Evolutionary conservation across 2,797 vertebrate genomes (phyloP), one percentile per base, ranked within the genome.

Genomic region (Pteropus rufus): DNA sequence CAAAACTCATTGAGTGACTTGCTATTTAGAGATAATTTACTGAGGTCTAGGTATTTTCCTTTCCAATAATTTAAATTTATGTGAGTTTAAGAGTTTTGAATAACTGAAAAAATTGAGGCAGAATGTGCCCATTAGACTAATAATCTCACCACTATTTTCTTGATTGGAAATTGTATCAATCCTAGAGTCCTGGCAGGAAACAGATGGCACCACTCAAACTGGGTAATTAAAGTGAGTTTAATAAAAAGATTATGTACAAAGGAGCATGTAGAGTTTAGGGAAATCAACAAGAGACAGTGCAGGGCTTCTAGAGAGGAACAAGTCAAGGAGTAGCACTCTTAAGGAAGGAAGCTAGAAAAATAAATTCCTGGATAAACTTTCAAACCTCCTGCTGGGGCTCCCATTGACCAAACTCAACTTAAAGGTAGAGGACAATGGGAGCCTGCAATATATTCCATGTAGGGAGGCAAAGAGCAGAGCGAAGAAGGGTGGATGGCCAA

Each of bases 111-210:
- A 80, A 90, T 69, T 65, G 31, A 94, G 72, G 64, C 3, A 84
- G 90, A 93, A 85, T 85, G 31, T 90, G 34, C n/a, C n/a, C 81
- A 39, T 85, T 92, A 69, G 41, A 94, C 46, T 95, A 85, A 87
- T 62, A 89, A 82, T 79, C 87, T 92, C 67, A 85, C 92, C 92
- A 86, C 64, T 92, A 89, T 92, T 95, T 97, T 96, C 92, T 96
- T 96, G 93, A 96, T 96, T 96, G 70, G 83, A 87, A 96, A 92
- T 89, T 81, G 12, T 92, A 85, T 93, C 94, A 85, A 16, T 92
- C 67, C 49, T 49, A 83, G 39, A 10, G 62, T 93, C 73, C 21
- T 64, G 60, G 73, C 93, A 91, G 90, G 73, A 96, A 96, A 95
- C 49, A 93, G 93, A 93, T 75, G 84, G 76, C 26, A 73, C 54